Evolutionary conservation across 2,113 vertebrate genomes (phyloP), one percentile per base, ranked within the genome.

Genomic region (Corythoichthys intestinalis): DNA sequence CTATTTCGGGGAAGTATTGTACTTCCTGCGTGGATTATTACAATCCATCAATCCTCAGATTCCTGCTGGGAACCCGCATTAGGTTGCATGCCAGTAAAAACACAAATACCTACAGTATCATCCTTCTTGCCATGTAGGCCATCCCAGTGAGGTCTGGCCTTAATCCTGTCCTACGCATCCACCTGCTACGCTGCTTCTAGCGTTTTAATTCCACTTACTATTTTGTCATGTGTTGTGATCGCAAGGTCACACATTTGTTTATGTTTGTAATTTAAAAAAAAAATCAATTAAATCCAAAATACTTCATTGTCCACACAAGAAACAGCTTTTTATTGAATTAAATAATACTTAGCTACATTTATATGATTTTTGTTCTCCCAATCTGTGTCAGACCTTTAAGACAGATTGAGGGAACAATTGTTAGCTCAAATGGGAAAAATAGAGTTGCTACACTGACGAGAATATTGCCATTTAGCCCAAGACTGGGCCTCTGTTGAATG

Each of bases 21-120:
- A 39, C 74, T 82, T 71, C 73, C 71, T 81, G 61, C 53, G 50
- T 81, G 84, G 86, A 90, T 88, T 90, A 85, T 81, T 83, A 70
- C 78, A 89, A 82, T 88, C 84, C 65, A 35, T 82, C 82, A 86
- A 79, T 86, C 78, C 79, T 75, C 70, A 66, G 64, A 67, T 85
- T 84, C 76, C 81, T 63, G 67, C 82, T 80, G 83, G 74, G 86
- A 87, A 87, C 77, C 50, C 79, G 82, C 80, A 73, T 64, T 71
- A 70, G 79, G 68, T 74, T 85, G 75, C 72, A 77, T 80, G 82
- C 67, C 66, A 83, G 81, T 66, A 76, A 75, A 76, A 73, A 78
- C 59, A 72, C 72, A 78, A 83, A 81, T 69, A 69, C 52, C 17
- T 66, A 75, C 81, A 44, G 72, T 82, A 75, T 76, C 86, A 80